These are phyloP conservation scores for Sminthurinus aureus DNA, from an alignment of 2,888 invertebrate species.

Conservation along the genomic window DNA sequence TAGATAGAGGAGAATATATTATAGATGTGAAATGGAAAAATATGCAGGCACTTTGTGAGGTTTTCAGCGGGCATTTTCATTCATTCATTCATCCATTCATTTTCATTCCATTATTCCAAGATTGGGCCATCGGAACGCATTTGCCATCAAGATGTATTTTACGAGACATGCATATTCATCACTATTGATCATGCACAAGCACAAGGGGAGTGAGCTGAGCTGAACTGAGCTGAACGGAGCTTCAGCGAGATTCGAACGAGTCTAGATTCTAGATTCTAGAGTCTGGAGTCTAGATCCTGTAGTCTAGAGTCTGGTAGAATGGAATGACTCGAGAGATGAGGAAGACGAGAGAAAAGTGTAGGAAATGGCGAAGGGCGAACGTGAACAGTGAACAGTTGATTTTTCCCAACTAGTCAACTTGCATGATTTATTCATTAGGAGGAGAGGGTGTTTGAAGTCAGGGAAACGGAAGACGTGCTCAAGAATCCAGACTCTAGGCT, in stretches of 20 bases:
- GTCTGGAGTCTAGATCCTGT: too few species aligned
- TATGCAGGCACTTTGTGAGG: background rate
- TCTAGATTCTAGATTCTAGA: too few species aligned
- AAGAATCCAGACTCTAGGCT: background rate
- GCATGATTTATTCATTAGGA: conserved; percentile 43
- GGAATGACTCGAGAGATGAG: too few species aligned
- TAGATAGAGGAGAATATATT: background rate
- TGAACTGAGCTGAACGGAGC: too few species aligned
- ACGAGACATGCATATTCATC: conserved; percentile 26
- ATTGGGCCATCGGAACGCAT: background rate
- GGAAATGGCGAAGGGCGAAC: conserved; percentile 1
- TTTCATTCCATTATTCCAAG: conserved; percentile 4
- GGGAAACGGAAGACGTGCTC: background rate
- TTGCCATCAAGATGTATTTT: conserved; percentile 22
- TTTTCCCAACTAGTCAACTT: conserved; percentile 29
- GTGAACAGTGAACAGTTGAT: conserved; percentile 18
- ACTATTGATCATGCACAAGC: conserved; percentile 15
- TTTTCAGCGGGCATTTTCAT: background rate
- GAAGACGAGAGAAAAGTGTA: background rate
- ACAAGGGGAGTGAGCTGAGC: background rate
- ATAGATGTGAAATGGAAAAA: background rate
- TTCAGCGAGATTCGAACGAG: too few species aligned
- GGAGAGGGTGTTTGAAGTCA: conserved; percentile 15
- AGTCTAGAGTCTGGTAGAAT: too few species aligned
- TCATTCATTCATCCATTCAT: too few species aligned